Evolutionary conservation across 1,140 invertebrate genomes (phyloP).

Genomic region (Trachelipus rathkii): DNA sequence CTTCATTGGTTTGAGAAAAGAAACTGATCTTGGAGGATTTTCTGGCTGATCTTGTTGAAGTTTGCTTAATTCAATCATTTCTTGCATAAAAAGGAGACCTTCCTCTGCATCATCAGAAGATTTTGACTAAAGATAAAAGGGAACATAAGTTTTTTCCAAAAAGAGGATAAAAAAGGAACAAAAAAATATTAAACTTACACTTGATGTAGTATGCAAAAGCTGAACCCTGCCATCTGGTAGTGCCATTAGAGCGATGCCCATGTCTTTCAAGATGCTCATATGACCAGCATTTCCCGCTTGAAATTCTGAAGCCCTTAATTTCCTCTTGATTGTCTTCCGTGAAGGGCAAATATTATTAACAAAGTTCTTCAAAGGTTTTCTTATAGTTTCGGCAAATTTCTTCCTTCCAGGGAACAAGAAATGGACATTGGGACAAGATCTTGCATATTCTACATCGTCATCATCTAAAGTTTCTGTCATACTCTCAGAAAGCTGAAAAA

Average conservation of each 20-base stretch:
- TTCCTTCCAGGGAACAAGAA: slow-evolving; percentile 70
- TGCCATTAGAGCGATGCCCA: slow-evolving; percentile 90
- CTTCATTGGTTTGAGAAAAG: slow-evolving; percentile 51
- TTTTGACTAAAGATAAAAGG: slow-evolving; percentile 63
- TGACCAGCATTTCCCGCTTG: slow-evolving; percentile 85
- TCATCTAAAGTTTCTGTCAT: slow-evolving; percentile 18
- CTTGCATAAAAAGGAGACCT: slow-evolving; percentile 92
- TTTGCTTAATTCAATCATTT: slow-evolving; percentile 89
- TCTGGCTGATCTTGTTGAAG: slow-evolving; percentile 61
- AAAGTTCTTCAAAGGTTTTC: slow-evolving; percentile 72
- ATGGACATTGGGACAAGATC: slow-evolving; percentile 79
- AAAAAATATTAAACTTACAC: slow-evolving; percentile 48
- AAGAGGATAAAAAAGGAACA: background rate
- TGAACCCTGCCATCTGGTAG: slow-evolving; percentile 85
- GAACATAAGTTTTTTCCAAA: background rate
- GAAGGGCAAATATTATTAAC: slow-evolving; percentile 68
- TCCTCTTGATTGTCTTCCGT: slow-evolving; percentile 56
- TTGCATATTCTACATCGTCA: slow-evolving; percentile 56
- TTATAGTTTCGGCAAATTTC: slow-evolving; percentile 53
- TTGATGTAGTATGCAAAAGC: slow-evolving; percentile 66
- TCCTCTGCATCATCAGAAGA: slow-evolving; percentile 78
- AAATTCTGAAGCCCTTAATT: slow-evolving; percentile 68
- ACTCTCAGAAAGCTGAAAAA: slow-evolving; percentile 9
- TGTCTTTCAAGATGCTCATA: slow-evolving; percentile 75
- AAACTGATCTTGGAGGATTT: slow-evolving; percentile 58